Conservation (phyloP, 30 jellyfish, hydroid and myxozoan genomes). For the Clytia hemisphaerica region DNA sequence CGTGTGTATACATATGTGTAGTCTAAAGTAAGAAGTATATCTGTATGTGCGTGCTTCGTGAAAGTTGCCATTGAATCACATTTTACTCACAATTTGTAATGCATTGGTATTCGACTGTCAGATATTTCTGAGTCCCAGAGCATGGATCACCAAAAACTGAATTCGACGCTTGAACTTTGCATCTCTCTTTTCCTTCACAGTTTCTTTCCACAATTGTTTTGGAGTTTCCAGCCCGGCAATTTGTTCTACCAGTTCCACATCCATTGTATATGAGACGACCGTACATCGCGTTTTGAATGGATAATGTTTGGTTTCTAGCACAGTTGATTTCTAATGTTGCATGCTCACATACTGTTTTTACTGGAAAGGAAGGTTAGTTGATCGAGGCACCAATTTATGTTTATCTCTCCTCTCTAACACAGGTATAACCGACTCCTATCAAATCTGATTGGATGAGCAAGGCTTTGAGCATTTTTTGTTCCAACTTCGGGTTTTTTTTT, state of each 20-base stretch:
- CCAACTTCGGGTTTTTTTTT: too few relatives aligned
- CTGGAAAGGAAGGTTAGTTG: too few relatives aligned
- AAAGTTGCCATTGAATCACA: too few relatives aligned
- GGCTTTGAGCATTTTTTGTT: too few relatives aligned
- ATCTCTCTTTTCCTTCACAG: constrained; percentile 25
- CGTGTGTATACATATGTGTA: too few relatives aligned
- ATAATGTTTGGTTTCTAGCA: constrained; percentile 21
- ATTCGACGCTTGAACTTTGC: constrained; percentile 28
- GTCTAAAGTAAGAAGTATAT: too few relatives aligned
- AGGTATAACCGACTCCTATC: too few relatives aligned
- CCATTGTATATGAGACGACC: constrained; percentile 37
- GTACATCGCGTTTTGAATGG: constrained; percentile 42
- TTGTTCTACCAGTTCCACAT: too few relatives aligned
- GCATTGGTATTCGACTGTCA: constrained; percentile 43
- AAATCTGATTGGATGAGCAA: too few relatives aligned
- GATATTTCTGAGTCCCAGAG: constrained; percentile 29
- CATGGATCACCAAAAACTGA: constrained; percentile 70
- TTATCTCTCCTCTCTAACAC: too few relatives aligned
- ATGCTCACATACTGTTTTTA: constrained; percentile 44
- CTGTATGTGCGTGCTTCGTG: too few relatives aligned
- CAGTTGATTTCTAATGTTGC: constrained; percentile 19
- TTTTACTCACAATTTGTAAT: constrained; percentile 24
- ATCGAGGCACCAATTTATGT: too few relatives aligned
- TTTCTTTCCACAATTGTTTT: constrained; percentile 10
- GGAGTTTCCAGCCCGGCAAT: constrained; percentile 40